Evolutionary conservation across 2,797 vertebrate genomes (phyloP).

Genomic region (Sebastolobus altivelis): DNA sequence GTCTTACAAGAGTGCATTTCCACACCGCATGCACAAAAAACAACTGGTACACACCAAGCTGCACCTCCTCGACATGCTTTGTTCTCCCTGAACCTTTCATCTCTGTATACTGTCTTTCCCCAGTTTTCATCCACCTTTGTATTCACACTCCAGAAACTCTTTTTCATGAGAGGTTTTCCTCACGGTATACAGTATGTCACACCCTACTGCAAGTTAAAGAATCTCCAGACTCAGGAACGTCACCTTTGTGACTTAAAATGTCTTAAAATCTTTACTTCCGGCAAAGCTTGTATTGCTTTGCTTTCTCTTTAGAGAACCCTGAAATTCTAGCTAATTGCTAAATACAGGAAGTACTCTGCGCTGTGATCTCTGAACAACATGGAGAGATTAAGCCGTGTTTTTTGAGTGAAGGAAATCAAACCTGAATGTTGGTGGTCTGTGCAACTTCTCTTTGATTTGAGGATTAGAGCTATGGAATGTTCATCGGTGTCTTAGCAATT

Average conservation of each 20-base stretch:
- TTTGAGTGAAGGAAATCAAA: slow-evolving; percentile 58
- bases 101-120: slow-evolving; percentile 5
- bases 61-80: slow-evolving; percentile 13
- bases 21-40: background rate
- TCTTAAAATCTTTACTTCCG: background rate
- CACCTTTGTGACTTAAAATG: background rate
- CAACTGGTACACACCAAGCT: background rate
- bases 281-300: slow-evolving; percentile 4
- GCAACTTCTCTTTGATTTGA: slow-evolving; percentile 71
- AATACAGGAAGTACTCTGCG: slow-evolving; percentile 23
- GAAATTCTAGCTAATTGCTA: slow-evolving; percentile 36
- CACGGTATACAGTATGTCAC: background rate
- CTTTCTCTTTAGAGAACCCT: slow-evolving; percentile 8
- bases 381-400: slow-evolving; percentile 40
- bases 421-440: slow-evolving; percentile 55
- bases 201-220: background rate
- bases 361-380: slow-evolving; percentile 43
- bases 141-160: background rate
- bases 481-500: slow-evolving; percentile 75
- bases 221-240: background rate
- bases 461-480: slow-evolving; percentile 64
- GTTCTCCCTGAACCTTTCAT: slow-evolving; percentile 23
- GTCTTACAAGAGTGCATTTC: background rate
- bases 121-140: background rate
- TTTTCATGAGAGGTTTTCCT: slow-evolving; percentile 14